A percentile compares a stretch with the other conserved stretches of the same genome.
Conservation (phyloP, 2,888 invertebrate species). For the Drosophila mimetica region DNA sequence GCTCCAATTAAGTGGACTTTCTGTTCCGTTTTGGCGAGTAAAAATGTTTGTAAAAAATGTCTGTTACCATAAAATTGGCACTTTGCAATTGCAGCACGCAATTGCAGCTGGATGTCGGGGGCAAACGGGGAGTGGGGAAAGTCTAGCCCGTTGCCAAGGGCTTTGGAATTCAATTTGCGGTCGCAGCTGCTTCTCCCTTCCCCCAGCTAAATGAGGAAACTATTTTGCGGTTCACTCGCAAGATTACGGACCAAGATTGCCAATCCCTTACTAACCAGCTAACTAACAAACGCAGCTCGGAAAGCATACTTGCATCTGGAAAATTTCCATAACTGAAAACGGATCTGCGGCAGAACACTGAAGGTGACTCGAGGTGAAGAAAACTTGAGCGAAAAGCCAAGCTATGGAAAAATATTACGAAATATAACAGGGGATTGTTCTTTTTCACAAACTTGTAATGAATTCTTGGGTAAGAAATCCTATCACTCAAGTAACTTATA, state of each 20-base stretch:
- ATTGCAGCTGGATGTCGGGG: slow-evolving; percentile 10
- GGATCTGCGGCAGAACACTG: slow-evolving; percentile 20
- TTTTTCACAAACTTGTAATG: too few relatives aligned
- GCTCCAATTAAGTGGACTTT: slow-evolving; percentile 40
- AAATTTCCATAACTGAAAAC: slow-evolving; percentile 38
- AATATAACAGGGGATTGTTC: neutral
- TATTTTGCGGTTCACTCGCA: slow-evolving; percentile 64
- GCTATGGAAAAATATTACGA: neutral
- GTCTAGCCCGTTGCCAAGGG: slow-evolving; percentile 36
- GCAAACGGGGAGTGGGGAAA: neutral
- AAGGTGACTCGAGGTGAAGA: slow-evolving; percentile 20
- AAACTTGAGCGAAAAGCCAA: neutral
- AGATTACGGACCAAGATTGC: slow-evolving; percentile 59
- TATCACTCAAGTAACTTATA: neutral
- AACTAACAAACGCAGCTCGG: slow-evolving; percentile 12
- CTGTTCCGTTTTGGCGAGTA: neutral
- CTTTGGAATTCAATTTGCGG: slow-evolving; percentile 49
- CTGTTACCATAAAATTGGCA: slow-evolving; percentile 17
- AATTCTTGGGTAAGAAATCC: neutral
- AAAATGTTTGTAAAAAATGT: slow-evolving; percentile 12
- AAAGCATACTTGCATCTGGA: slow-evolving; percentile 15
- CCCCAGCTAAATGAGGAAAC: slow-evolving; percentile 28
- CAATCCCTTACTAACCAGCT: slow-evolving; percentile 24
- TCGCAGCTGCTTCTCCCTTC: slow-evolving; percentile 35
- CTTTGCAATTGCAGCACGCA: slow-evolving; percentile 40